Evolutionary conservation across 1,140 invertebrate species (phyloP).

Genomic region (Carcinoscorpius rotundicauda): DNA sequence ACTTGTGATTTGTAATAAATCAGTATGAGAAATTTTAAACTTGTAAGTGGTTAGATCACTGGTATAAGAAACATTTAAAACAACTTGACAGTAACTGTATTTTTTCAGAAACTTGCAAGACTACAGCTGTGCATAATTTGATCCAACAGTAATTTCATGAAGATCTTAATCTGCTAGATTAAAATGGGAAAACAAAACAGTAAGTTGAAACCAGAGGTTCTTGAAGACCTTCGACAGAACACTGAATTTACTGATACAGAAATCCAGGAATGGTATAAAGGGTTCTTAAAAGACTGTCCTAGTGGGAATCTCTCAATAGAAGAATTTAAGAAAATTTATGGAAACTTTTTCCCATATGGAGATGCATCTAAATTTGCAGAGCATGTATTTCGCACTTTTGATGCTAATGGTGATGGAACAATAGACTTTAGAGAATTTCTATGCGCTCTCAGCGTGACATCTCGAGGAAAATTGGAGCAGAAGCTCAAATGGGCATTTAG

Average conservation of each 20-base stretch:
- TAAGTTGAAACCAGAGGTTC: slow-evolving; percentile 92
- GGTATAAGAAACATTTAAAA: too few species aligned
- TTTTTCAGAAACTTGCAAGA: too few species aligned
- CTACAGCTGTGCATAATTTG: too few species aligned
- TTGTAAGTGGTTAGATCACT: too few species aligned
- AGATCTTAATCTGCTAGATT: too few species aligned
- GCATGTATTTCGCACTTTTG: slow-evolving; percentile 96
- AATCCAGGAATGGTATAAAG: slow-evolving; percentile 99
- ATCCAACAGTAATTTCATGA: too few species aligned
- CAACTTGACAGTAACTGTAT: too few species aligned
- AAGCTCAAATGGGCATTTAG: slow-evolving; percentile 95
- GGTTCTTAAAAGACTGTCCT: slow-evolving; percentile 94
- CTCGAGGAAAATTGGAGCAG: slow-evolving; percentile 88
- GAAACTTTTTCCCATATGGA: slow-evolving; percentile 96
- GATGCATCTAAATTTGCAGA: slow-evolving; percentile 98
- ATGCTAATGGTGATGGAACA: slow-evolving; percentile 91
- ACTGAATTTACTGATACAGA: slow-evolving; percentile 97
- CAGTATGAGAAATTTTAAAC: too few species aligned
- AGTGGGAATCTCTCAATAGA: slow-evolving; percentile 90
- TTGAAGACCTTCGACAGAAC: slow-evolving; percentile 88
- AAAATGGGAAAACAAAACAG: slow-evolving; percentile 95
- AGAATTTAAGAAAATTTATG: slow-evolving; percentile 98
- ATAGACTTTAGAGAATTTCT: slow-evolving; percentile 97
- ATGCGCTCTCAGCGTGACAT: slow-evolving; percentile 88
- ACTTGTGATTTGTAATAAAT: too few species aligned